These are phyloP conservation scores for Tachina lurida DNA, from an alignment of 2,888 invertebrate species.

Conservation along the genomic window DNA sequence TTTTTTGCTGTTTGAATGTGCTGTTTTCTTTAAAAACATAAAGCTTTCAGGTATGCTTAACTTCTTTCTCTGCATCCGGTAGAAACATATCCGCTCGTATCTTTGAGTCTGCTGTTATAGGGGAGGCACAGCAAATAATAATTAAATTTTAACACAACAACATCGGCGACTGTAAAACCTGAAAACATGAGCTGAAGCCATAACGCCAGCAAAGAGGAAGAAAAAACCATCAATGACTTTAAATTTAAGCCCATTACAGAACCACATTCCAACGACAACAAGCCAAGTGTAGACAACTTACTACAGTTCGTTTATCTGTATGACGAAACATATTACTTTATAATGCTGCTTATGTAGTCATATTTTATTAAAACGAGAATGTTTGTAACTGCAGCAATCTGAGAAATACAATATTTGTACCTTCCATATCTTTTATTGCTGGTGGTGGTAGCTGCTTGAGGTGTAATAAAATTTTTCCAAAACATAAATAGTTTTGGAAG, in stretches of 20 bases:
- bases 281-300: too few species aligned
- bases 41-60: constrained; percentile 39
- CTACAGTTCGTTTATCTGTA: too few species aligned
- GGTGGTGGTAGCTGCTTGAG: constrained; percentile 12
- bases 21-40: constrained; percentile 25
- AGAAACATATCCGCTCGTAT: not conserved
- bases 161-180: constrained; percentile 19
- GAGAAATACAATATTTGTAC: not conserved
- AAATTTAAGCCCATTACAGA: constrained; percentile 59
- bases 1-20: constrained; percentile 26
- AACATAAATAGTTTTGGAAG: not conserved
- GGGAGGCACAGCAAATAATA: constrained; percentile 62
- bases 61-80: constrained; percentile 6
- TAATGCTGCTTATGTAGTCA: constrained; percentile 29
- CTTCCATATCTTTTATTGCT: not conserved
- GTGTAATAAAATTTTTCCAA: constrained; percentile 36
- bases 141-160: constrained; percentile 70
- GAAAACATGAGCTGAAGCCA: constrained; percentile 31
- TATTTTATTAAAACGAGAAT: constrained; percentile 31
- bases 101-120: not conserved
- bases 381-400: constrained; percentile 24
- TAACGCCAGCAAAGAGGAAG: not conserved
- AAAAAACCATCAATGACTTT: constrained; percentile 35
- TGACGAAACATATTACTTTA: not conserved
- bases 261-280: constrained; percentile 20